phyloP scores from a whole-genome alignment of 2,797 vertebrate genomes.

The Graptemys geographica region DNA sequence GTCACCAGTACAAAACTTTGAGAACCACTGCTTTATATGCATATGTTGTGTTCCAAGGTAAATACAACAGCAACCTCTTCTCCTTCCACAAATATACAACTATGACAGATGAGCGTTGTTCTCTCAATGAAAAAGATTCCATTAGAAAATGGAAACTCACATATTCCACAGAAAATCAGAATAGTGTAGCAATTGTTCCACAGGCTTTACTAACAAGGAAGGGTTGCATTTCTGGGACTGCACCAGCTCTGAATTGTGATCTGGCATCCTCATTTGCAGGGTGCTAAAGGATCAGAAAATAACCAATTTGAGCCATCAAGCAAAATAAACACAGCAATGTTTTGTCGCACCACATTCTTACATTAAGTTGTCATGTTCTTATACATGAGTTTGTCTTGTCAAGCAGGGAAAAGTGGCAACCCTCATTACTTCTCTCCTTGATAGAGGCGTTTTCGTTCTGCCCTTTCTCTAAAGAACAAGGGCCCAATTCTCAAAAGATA shows the following conservation, averaged over 20 bases:
- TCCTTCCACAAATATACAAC: not conserved
- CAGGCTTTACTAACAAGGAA: not conserved
- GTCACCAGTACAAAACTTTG: too few species aligned
- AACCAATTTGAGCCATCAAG: rapidly evolving
- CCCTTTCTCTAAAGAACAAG: not conserved
- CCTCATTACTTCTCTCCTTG: too few species aligned
- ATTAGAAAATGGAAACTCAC: not conserved
- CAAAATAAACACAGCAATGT: not conserved
- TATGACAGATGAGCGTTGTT: not conserved
- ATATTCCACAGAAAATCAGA: rapidly evolving
- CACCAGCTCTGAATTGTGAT: not conserved
- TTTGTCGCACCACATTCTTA: not conserved
- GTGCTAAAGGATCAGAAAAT: not conserved
- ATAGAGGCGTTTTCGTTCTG: not conserved
- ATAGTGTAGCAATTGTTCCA: rapidly evolving
- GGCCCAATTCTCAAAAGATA: too few species aligned
- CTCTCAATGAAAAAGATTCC: not conserved
- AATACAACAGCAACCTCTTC: not conserved
- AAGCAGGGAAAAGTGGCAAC: not conserved
- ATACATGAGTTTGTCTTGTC: not conserved
- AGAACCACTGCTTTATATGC: too few species aligned
- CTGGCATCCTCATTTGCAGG: not conserved
- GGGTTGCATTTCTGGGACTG: rapidly evolving
- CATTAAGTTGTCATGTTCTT: not conserved
- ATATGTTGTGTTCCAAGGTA: not conserved